Conservation (phyloP, 92 coral and sea anemone genomes). For the Pocillopora grandis region DNA sequence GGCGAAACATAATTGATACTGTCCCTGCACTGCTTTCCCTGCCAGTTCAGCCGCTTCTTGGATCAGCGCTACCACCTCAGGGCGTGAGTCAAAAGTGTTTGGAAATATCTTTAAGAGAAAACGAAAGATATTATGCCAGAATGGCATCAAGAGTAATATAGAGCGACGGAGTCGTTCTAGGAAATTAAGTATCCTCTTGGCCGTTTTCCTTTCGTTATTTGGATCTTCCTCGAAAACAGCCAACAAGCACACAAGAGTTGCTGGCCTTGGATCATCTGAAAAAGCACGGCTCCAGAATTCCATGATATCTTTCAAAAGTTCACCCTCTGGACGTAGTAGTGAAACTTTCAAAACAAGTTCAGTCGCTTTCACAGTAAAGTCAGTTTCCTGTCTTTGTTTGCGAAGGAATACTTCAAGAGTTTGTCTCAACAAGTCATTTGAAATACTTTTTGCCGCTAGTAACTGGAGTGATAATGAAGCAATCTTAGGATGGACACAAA, state of each 20-base stretch:
- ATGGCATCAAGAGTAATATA: neutral
- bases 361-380: neutral
- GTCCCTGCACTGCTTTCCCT: neutral
- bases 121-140: neutral
- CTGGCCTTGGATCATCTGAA: neutral
- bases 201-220: neutral
- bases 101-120: slow-evolving; percentile 1
- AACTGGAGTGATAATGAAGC: neutral
- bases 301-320: neutral
- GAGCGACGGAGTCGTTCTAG: slow-evolving; percentile 1
- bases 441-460: neutral
- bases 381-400: neutral
- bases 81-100: neutral
- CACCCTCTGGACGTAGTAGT: neutral
- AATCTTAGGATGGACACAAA: neutral
- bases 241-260: neutral
- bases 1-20: neutral
- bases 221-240: neutral
- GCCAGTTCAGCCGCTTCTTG: neutral
- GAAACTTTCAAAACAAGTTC: neutral
- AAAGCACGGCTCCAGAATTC: neutral
- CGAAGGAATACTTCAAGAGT: neutral
- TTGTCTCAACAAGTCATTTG: neutral
- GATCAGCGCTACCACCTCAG: slow-evolving; percentile 7
- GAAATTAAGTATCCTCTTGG: slow-evolving; percentile 11